phyloP scores from a whole-genome alignment of 2,888 invertebrate genomes.

The Adelphocoris suturalis region DNA sequence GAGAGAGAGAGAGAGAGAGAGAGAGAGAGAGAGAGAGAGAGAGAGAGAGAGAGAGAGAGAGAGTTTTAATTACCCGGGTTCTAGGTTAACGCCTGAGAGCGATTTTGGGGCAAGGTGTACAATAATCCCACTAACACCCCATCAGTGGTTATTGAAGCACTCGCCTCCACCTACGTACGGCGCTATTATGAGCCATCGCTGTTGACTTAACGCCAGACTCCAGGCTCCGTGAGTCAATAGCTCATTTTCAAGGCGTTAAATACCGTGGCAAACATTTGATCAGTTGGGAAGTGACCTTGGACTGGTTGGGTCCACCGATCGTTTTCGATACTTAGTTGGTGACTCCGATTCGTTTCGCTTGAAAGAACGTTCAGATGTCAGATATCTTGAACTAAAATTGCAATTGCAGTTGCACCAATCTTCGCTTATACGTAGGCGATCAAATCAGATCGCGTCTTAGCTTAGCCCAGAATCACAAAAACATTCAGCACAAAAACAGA shows the following conservation, averaged over 20 bases:
- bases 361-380: neutral
- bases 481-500: no score
- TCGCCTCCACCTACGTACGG: neutral
- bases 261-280: neutral
- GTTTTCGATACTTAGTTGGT: neutral
- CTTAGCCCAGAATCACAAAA: no score
- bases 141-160: no score
- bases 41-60: no score
- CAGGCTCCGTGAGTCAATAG: constrained; percentile 8
- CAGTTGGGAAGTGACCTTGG: constrained; percentile 2
- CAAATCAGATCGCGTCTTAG: no score
- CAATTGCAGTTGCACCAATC: neutral
- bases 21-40: no score
- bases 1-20: no score
- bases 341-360: neutral
- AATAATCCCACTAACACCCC: no score
- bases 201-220: constrained; percentile 20
- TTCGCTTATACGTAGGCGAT: no score
- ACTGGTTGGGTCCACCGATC: neutral
- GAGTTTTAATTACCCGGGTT: no score
- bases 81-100: no score
- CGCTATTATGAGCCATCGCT: neutral
- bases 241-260: constrained; percentile 23
- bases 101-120: no score
- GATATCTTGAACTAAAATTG: neutral